These are phyloP conservation scores for Diaphora mendica DNA, from an alignment of 2,888 invertebrate species.

Conservation along the genomic window DNA sequence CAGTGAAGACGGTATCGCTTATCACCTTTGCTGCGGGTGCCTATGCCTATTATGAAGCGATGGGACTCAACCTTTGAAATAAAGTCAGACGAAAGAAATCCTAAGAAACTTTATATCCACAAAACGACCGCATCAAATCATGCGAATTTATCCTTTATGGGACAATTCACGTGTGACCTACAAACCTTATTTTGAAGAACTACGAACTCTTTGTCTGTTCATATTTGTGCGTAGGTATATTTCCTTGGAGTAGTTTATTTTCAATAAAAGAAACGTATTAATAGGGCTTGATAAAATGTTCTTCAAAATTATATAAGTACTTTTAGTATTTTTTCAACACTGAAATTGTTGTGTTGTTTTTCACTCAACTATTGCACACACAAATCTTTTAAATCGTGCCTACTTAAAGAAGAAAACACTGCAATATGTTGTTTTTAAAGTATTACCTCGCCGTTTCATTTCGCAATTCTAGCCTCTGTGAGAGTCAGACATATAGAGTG, in stretches of 20 bases:
- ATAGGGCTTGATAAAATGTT: neutral
- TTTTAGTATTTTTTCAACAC: neutral
- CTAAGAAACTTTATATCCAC: neutral
- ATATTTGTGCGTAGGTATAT: neutral
- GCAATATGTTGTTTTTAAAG: conserved; percentile 18
- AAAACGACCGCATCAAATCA: neutral
- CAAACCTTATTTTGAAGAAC: neutral
- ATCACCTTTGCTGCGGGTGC: neutral
- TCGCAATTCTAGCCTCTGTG: conserved; percentile 41
- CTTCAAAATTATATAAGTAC: neutral
- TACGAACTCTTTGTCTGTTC: neutral
- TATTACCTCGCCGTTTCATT: conserved; percentile 31
- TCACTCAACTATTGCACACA: neutral
- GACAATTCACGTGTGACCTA: neutral
- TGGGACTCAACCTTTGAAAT: neutral
- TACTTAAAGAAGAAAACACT: neutral
- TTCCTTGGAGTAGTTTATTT: neutral
- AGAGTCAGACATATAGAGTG: conserved; percentile 38
- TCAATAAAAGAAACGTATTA: neutral
- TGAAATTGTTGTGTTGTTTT: neutral
- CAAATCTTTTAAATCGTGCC: neutral
- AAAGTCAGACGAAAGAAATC: neutral
- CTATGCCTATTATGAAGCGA: neutral
- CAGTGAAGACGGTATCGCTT: neutral
- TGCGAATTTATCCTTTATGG: neutral